Evolutionary conservation across 1,140 invertebrate species (phyloP).

Genomic region (Gryllus bimaculatus): DNA sequence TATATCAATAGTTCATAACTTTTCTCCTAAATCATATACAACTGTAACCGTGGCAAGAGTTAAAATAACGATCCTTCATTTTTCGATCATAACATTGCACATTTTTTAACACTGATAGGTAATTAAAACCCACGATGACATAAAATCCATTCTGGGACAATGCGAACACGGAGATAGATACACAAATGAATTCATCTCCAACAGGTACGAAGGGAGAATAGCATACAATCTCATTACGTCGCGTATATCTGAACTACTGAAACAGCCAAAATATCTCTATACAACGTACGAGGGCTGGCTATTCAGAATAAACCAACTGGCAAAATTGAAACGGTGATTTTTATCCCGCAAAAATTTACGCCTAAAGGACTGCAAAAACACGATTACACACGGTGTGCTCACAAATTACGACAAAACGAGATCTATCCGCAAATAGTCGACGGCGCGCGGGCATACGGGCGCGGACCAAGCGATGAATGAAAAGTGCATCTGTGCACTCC

Average conservation of each 20-base stretch:
- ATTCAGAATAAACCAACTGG: not conserved
- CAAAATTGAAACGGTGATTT: not conserved
- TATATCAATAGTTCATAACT: no score
- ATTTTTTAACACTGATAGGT: not conserved
- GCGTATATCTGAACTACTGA: not conserved
- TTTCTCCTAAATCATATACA: no score
- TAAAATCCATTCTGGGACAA: not conserved
- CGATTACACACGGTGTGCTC: not conserved
- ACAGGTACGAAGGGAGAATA: not conserved
- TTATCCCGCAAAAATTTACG: not conserved
- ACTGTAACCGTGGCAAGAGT: not conserved
- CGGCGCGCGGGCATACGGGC: not conserved
- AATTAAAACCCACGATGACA: not conserved
- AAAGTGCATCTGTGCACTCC: not conserved
- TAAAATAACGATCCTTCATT: not conserved
- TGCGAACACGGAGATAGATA: not conserved
- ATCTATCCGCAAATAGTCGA: not conserved
- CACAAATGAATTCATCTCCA: not conserved
- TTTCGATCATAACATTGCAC: not conserved
- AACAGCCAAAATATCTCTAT: not conserved
- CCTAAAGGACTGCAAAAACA: conserved; percentile 1
- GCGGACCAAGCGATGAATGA: not conserved
- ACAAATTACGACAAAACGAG: not conserved
- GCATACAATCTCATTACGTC: not conserved
- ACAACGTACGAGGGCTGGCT: not conserved